phyloP scores from a whole-genome alignment of 2,888 invertebrate genomes.

The Brachyopa scutellaris region DNA sequence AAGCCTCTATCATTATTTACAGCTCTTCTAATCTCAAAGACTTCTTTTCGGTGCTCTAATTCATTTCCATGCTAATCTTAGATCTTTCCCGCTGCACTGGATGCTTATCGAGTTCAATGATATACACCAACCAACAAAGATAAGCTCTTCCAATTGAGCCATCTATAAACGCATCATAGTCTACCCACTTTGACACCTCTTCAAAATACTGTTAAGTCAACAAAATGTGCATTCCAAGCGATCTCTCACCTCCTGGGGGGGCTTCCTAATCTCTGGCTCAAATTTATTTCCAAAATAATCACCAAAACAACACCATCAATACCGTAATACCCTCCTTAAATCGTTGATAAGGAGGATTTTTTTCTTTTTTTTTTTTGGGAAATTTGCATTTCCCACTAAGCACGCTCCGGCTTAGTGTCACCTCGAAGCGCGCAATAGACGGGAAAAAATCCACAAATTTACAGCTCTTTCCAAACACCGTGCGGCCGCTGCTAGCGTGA shows the following conservation, averaged over 20 bases:
- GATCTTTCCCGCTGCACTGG: too few relatives aligned
- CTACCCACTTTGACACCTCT: too few relatives aligned
- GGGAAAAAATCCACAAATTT: slow-evolving; percentile 59
- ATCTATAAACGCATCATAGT: too few relatives aligned
- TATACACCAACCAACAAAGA: too few relatives aligned
- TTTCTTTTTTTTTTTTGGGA: neutral
- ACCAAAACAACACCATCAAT: slow-evolving; percentile 47
- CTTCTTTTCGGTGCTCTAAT: too few relatives aligned
- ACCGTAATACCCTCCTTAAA: slow-evolving; percentile 28
- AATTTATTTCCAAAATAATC: slow-evolving; percentile 53
- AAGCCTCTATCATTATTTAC: too few relatives aligned
- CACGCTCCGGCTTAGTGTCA: slow-evolving; percentile 52
- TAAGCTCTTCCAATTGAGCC: too few relatives aligned
- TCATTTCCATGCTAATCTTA: too few relatives aligned
- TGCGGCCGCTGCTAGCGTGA: too few relatives aligned
- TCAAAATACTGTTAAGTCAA: too few relatives aligned
- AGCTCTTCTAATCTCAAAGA: too few relatives aligned
- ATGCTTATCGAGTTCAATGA: too few relatives aligned
- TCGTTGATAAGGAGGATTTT: slow-evolving; percentile 31
- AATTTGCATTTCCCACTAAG: slow-evolving; percentile 30
- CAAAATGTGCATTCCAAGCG: neutral
- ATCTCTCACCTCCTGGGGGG: slow-evolving; percentile 30
- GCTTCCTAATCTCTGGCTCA: slow-evolving; percentile 32
- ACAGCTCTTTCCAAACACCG: slow-evolving; percentile 45
- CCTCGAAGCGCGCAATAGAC: slow-evolving; percentile 9